phyloP scores from a whole-genome alignment of 2,888 invertebrate genomes.

The Hydraecia micacea region DNA sequence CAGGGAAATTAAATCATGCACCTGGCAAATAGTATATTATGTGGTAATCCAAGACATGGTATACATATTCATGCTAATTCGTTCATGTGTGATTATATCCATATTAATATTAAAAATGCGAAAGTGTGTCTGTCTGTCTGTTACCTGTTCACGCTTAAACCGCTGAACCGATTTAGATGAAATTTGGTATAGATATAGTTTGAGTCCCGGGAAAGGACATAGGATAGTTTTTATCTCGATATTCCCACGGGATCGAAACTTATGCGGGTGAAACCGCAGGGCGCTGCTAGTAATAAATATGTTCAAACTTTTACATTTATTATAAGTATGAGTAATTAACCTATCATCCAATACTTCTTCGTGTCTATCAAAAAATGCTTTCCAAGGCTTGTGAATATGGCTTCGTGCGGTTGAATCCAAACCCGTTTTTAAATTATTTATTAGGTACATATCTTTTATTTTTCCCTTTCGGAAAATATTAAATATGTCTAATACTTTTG shows the following conservation, averaged over 20 bases:
- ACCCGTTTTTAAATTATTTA: not conserved
- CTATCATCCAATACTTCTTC: not conserved
- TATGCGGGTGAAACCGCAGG: too few species aligned
- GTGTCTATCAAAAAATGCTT: not conserved
- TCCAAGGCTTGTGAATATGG: not conserved
- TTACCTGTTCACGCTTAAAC: too few species aligned
- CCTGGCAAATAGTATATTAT: not conserved
- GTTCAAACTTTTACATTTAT: not conserved
- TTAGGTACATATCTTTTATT: not conserved
- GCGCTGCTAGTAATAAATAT: too few species aligned
- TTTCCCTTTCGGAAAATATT: constrained; percentile 1
- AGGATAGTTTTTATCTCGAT: too few species aligned
- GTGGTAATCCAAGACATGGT: too few species aligned
- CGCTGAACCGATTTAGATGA: too few species aligned
- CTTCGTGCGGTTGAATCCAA: not conserved
- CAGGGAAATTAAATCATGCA: not conserved
- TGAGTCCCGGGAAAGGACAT: too few species aligned
- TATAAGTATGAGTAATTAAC: not conserved
- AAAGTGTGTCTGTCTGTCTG: too few species aligned
- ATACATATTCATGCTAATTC: not conserved
- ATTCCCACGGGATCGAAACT: too few species aligned
- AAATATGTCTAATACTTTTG: constrained; percentile 4
- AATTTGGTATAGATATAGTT: too few species aligned
- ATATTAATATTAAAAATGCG: too few species aligned
- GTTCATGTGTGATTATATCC: not conserved